A percentile compares a stretch with the other conserved stretches of the same genome.
These are phyloP conservation scores for Trachelus tabidus DNA, from an alignment of 2,888 invertebrate species.

Conservation along the genomic window DNA sequence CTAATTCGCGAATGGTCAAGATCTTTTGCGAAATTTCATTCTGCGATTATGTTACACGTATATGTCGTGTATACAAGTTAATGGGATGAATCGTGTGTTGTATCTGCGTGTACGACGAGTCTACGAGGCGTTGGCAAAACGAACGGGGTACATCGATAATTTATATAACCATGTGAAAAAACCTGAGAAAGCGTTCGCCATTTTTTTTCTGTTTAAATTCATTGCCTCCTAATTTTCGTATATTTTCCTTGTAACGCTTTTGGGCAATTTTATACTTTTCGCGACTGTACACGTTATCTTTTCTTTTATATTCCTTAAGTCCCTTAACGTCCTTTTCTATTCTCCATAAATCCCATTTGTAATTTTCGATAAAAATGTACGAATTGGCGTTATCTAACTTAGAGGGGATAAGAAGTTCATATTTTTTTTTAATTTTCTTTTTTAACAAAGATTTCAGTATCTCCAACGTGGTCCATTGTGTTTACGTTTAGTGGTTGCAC, in stretches of 20 bases:
- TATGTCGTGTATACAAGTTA: background rate
- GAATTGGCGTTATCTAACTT: background rate
- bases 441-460: conserved; percentile 51
- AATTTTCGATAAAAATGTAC: background rate
- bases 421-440: conserved; percentile 24
- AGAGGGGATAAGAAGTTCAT: conserved; percentile 11
- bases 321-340: background rate
- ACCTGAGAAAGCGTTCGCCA: no score
- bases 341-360: background rate
- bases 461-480: conserved; percentile 60
- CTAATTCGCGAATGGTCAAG: background rate
- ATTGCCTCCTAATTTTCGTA: background rate
- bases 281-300: background rate
- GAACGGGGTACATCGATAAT: background rate
- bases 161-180: background rate
- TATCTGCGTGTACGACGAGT: background rate
- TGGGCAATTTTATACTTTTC: background rate
- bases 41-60: background rate
- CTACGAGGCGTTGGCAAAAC: background rate
- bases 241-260: background rate
- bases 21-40: background rate
- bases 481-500: conserved; percentile 24
- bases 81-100: background rate
- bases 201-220: background rate
- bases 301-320: background rate